Percentiles rank a stretch among this genome's conserved stretches.
Evolutionary conservation across 2,113 vertebrate species (phyloP).

Genomic region (Passer domesticus): DNA sequence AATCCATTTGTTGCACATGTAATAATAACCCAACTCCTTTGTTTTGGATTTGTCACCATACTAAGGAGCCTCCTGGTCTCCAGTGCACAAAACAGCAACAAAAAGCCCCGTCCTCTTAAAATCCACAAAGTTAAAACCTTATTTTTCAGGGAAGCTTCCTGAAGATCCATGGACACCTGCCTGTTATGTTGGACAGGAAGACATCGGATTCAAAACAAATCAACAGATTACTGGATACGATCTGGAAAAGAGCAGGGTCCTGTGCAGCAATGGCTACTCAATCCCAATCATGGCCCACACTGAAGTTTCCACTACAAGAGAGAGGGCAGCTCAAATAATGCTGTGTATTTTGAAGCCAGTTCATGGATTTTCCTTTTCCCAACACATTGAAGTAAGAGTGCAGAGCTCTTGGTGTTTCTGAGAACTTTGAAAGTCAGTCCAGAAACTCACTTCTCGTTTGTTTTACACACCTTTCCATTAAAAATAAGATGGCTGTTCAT

Average conservation of each 20-base stretch:
- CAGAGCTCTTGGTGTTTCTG: background rate
- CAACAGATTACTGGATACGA: background rate
- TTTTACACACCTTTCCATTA: background rate
- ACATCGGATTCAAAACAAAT: background rate
- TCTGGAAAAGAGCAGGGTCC: background rate
- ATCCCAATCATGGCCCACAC: rapidly evolving
- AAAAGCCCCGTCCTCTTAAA: background rate
- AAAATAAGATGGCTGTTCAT: background rate
- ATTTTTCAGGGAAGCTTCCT: background rate
- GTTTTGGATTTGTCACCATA: background rate
- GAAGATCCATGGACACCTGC: background rate
- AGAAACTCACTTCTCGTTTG: background rate
- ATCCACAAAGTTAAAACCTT: background rate
- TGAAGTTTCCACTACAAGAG: background rate
- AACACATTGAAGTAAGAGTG: background rate
- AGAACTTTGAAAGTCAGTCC: background rate
- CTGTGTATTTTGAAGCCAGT: background rate
- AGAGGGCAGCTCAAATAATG: background rate
- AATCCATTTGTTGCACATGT: background rate
- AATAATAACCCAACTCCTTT: background rate
- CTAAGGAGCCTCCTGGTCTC: background rate
- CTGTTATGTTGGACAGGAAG: background rate
- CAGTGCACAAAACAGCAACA: background rate
- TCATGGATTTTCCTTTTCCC: background rate
- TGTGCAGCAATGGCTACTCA: background rate